phyloP scores from a whole-genome alignment of 1,140 invertebrate species.

The Cydia amplana region DNA sequence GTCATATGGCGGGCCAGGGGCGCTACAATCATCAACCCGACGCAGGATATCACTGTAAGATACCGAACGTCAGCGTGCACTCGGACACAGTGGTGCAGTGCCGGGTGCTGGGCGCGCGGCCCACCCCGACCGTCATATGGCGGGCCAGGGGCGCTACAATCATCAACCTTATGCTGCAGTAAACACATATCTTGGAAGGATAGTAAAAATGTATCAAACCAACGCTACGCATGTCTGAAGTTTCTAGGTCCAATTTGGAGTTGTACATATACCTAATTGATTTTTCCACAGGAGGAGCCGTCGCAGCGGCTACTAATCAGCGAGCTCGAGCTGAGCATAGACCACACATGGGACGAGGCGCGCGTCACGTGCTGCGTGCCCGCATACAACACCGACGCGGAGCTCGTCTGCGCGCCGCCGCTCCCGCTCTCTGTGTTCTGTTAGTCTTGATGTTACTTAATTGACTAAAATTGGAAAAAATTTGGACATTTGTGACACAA shows the following conservation, averaged over 20 bases:
- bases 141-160: constrained; percentile 36
- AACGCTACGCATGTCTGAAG: too few species aligned
- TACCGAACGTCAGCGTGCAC: background rate
- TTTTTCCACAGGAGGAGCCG: constrained; percentile 53
- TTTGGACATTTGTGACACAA: too few species aligned
- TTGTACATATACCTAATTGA: background rate
- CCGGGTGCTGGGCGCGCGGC: constrained; percentile 29
- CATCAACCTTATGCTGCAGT: background rate
- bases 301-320: constrained; percentile 63
- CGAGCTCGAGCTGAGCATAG: constrained; percentile 55
- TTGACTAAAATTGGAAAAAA: too few species aligned
- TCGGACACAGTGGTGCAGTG: background rate
- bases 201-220: too few species aligned
- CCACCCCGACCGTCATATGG: constrained; percentile 58
- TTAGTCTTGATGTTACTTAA: constrained; percentile 42
- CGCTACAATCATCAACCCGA: constrained; percentile 49
- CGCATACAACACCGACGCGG: constrained; percentile 42
- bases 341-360: constrained; percentile 59
- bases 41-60: constrained; percentile 65
- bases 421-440: constrained; percentile 62
- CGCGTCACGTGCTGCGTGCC: constrained; percentile 62
- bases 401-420: constrained; percentile 50
- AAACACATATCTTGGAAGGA: background rate
- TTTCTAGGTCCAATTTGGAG: too few species aligned
- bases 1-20: constrained; percentile 58